Base-by-base conservation (phyloP, 2,888 invertebrate genomes). In the Syrphus vitripennis region DNA sequence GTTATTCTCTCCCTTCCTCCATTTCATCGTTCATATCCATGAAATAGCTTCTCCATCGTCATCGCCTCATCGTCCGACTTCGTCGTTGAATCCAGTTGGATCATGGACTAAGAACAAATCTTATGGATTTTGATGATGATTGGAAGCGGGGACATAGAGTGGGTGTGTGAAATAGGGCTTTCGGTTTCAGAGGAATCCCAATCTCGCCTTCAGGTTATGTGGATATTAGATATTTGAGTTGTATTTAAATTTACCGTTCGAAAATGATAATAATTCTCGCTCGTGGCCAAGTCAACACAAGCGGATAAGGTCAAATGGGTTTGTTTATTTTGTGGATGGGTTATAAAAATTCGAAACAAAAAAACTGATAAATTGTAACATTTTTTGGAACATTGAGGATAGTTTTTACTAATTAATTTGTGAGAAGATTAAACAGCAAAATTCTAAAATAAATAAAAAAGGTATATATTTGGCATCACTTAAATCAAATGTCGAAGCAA, bases 111-210 rank as follows among this genome's bases (percentile, higher is more conserved):
- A 48, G 55, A 83, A 63, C 61, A 55, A 76, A 40, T 19, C n/a
- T 65, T 6, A 37, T 26, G 42, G 31, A 70, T 14, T 59, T 16
- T 65, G 65, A 65, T 65, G 65, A 65, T 65, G 74, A 70, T 37
- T 70, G 61, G 40, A 40, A 37, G 14, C 14, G 10, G 26, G 34
- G 55, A 14, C 42, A 26, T 21, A 77, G 69, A 84, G 80, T 84
- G 80, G 80, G 84, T 84, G 84, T 84, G 80, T 84, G 84, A 84
- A 84, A 80, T 84, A 80, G 84, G 80, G 80, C 84, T 84, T 40
- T 65, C 40, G 65, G 67, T 67, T 67, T 67, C 59, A 42, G n/a
- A n/a, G 19, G 24, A 48, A 63, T 77, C 81, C 48, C 48, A 19
- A 65, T 42, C 4, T 71, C n/a, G 78, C 78, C 83, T 78, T 61